These are phyloP conservation scores for Cyanoderma ruficeps DNA, from an alignment of 2,113 vertebrate species.

Conservation along the genomic window DNA sequence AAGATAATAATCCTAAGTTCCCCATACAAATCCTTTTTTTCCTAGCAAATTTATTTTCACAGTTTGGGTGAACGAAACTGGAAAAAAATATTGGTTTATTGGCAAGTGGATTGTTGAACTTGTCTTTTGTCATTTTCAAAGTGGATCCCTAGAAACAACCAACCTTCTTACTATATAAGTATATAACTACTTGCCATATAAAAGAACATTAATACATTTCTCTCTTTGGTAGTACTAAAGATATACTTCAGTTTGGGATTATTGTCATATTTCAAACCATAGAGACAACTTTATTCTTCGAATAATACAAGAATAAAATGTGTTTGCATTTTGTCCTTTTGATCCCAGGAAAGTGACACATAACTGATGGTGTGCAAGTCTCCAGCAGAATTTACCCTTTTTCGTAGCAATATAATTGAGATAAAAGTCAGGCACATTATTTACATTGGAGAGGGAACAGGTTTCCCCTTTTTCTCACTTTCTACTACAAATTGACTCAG, in stretches of 20 bases:
- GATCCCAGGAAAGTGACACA: background rate
- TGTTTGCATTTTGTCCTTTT: background rate
- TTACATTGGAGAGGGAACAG: background rate
- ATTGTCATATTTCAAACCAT: background rate
- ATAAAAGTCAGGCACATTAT: background rate
- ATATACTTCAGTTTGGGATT: background rate
- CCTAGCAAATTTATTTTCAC: slow-evolving; percentile 1
- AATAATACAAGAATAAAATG: background rate
- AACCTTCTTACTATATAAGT: background rate
- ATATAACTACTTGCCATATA: background rate
- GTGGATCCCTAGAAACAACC: background rate
- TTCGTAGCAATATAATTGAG: background rate
- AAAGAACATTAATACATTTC: background rate
- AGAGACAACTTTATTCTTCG: background rate
- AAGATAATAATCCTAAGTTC: background rate
- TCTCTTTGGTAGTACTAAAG: background rate
- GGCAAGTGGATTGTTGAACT: background rate
- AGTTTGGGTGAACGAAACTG: background rate
- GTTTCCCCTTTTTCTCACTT: background rate
- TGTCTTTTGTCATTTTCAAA: background rate
- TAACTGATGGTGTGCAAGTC: background rate
- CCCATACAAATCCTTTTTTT: background rate
- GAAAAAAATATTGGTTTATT: background rate
- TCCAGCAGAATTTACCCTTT: background rate
- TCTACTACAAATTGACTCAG: background rate